These are phyloP conservation scores for Beroe ovata DNA, from an alignment of 37 sponge, comb jelly and placozoan genomes.

Conservation along the genomic window DNA sequence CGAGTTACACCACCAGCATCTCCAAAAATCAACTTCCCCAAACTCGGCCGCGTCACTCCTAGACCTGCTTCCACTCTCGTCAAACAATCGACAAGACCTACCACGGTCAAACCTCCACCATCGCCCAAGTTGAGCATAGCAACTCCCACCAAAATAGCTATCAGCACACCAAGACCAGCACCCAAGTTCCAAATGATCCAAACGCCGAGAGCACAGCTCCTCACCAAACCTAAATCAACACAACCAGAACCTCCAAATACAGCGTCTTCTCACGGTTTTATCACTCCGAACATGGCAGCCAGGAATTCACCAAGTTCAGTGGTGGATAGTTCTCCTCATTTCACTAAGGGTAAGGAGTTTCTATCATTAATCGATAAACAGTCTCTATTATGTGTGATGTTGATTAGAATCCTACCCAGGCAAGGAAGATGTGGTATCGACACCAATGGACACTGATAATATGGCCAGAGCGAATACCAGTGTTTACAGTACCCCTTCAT, in stretches of 20 bases:
- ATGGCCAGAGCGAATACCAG: neutral
- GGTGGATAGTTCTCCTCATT: too few species aligned
- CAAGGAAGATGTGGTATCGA: neutral
- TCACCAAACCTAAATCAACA: too few species aligned
- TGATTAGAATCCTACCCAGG: too few species aligned
- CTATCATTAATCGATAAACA: too few species aligned
- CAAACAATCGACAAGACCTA: neutral
- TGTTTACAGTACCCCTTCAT: too few species aligned
- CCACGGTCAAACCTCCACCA: neutral
- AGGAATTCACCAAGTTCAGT: too few species aligned
- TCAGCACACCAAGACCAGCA: conserved; percentile 1
- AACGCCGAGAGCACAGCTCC: neutral
- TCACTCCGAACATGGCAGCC: too few species aligned
- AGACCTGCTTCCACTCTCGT: neutral
- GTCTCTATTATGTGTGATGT: too few species aligned
- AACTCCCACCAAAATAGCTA: neutral
- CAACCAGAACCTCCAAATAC: too few species aligned
- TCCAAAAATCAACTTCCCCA: neutral
- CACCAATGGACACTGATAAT: neutral
- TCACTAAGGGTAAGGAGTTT: too few species aligned
- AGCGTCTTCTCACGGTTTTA: too few species aligned
- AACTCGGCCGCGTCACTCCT: neutral
- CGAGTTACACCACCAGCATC: neutral
- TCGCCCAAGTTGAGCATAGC: neutral
- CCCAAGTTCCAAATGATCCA: neutral